Base-by-base conservation (phyloP, 1,140 invertebrate genomes). In the Lineus longissimus region DNA sequence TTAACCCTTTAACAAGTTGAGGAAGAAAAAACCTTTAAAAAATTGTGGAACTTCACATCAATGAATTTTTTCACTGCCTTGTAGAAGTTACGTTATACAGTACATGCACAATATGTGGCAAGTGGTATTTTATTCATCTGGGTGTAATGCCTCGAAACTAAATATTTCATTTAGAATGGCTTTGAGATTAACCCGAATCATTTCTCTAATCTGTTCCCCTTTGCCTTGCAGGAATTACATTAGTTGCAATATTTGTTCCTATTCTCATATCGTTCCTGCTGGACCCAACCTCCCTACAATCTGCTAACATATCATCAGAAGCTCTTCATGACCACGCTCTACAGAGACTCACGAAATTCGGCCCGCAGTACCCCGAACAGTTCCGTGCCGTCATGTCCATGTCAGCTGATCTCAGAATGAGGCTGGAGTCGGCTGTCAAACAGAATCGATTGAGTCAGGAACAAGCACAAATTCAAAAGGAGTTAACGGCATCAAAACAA, bases 301-400 rank as follows among this genome's bases (percentile, higher is more conserved):
- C 84, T 30, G 84, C 87, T 40, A 86, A 87, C 56, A 85, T 89
- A 71, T 86, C 87, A 72, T 85, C 85, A 54, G 81, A 86, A 23
- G 83, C 85, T 58, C 83, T 97, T 19, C 93, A 96, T 81, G 91
- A 95, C 64, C 87, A 91, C 72, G 90, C 91, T 66, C 85, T 96
- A 65, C 87, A 93, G 69, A 91, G 90, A 86, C 84, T 98, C 15
- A 93, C 92, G 80, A 90, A 90, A 77, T 90, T 96, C 74, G 94
- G 93, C 31, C 91, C 93, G 1, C 91, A 91, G 77, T 75, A 76
- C 70, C 74, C 73, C 59, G 75, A 93, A 87, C 92, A 97, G 82
- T 97, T 98, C 77, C 93, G 94, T 75, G 87, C 87, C 17, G 85
- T 97, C 64, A 94, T 97, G 91, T 86, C 87, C 13, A 88, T 90